Evolutionary conservation across 2,888 invertebrate genomes (phyloP).

Genomic region (Erpobdella octoculata): DNA sequence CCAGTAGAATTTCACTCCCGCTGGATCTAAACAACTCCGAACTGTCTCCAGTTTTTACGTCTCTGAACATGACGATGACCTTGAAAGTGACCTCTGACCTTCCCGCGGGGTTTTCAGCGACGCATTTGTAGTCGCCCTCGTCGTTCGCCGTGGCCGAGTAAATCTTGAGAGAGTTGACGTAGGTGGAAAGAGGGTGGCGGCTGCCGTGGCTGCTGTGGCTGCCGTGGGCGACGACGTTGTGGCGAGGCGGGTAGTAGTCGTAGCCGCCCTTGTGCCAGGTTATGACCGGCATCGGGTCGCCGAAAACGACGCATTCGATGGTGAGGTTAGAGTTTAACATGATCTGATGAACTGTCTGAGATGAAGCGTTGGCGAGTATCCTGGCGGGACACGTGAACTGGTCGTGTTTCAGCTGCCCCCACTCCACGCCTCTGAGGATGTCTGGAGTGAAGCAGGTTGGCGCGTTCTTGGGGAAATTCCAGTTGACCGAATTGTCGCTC

Average conservation of each 20-base stretch:
- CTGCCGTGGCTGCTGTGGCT: background rate
- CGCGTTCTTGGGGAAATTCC: slow-evolving; percentile 35
- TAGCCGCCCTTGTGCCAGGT: slow-evolving; percentile 30
- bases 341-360: slow-evolving; percentile 31
- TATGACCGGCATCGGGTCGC: slow-evolving; percentile 35
- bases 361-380: slow-evolving; percentile 32
- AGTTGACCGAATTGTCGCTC: slow-evolving; percentile 30
- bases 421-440: slow-evolving; percentile 30
- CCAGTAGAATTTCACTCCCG: background rate
- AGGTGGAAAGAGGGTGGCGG: slow-evolving; percentile 1
- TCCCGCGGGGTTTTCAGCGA: slow-evolving; percentile 35
- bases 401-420: slow-evolving; percentile 33
- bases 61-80: slow-evolving; percentile 19
- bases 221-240: background rate
- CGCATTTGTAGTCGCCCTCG: slow-evolving; percentile 35
- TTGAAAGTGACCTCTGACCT: slow-evolving; percentile 35
- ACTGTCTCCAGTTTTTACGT: background rate
- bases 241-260: background rate
- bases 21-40: background rate
- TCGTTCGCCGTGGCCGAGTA: slow-evolving; percentile 20
- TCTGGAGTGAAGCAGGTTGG: slow-evolving; percentile 35
- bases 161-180: background rate
- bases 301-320: slow-evolving; percentile 34
- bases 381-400: slow-evolving; percentile 37
- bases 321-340: slow-evolving; percentile 31